A percentile compares a stretch with the other conserved stretches of the same genome.
These are phyloP conservation scores for Onychomys leucogaster DNA, from an alignment of 2,797 vertebrate genomes.

Conservation along the genomic window DNA sequence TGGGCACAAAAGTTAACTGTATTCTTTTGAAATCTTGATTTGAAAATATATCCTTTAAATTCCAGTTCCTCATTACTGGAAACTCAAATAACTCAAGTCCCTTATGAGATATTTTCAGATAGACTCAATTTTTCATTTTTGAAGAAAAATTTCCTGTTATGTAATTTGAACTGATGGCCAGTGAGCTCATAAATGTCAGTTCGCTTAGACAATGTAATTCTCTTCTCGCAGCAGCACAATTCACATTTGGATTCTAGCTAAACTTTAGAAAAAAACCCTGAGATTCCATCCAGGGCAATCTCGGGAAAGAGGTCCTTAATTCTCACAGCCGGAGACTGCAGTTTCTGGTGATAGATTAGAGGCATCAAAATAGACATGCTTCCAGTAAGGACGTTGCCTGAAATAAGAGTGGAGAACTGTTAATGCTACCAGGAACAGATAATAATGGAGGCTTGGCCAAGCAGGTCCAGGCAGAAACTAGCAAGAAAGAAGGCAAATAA, in stretches of 20 bases:
- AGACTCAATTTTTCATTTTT: conserved; percentile 40
- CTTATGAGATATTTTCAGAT: not conserved
- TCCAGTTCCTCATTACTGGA: not conserved
- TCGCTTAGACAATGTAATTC: conserved; percentile 26
- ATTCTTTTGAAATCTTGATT: conserved; percentile 24
- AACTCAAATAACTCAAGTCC: conserved; percentile 40
- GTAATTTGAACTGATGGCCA: conserved; percentile 6
- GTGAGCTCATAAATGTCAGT: not conserved
- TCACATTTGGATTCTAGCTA: not conserved
- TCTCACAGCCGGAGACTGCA: not conserved
- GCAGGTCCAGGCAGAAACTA: not conserved
- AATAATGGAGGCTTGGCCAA: not conserved
- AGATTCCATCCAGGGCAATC: not conserved
- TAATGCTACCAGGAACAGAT: conserved; percentile 4
- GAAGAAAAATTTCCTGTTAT: not conserved
- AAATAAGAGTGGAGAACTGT: not conserved
- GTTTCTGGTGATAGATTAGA: not conserved
- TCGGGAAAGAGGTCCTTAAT: not conserved
- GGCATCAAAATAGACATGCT: not conserved
- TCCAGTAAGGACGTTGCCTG: not conserved
- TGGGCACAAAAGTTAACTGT: not conserved
- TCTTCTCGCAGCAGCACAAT: not conserved
- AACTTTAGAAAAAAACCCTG: not conserved
- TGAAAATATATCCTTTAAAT: conserved; percentile 57
- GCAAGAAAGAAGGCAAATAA: conserved; percentile 7